phyloP scores from a whole-genome alignment of 2,113 vertebrate species.

The Glaucidium brasilianum region DNA sequence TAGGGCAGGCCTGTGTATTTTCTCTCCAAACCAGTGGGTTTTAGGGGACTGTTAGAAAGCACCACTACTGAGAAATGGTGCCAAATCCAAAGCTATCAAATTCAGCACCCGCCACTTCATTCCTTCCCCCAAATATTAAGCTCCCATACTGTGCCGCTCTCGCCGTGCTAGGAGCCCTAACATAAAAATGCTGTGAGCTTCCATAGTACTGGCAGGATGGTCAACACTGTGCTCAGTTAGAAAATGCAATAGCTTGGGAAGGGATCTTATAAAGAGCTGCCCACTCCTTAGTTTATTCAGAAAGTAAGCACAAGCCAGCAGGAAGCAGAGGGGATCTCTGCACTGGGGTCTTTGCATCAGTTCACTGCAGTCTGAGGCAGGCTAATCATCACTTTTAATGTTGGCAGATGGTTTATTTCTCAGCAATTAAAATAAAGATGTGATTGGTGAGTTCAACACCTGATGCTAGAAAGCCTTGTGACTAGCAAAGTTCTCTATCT shows the following conservation, averaged over 20 bases:
- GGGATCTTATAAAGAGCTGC: background rate
- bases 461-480: background rate
- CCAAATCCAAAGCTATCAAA: conserved; percentile 20
- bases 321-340: background rate
- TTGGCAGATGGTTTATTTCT: background rate
- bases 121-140: background rate
- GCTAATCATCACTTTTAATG: background rate
- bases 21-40: conserved; percentile 18
- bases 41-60: conserved; percentile 16
- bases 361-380: background rate
- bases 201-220: background rate
- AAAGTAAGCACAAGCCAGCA: background rate
- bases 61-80: background rate
- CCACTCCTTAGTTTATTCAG: background rate
- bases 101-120: conserved; percentile 2
- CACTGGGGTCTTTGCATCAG: fast-evolving
- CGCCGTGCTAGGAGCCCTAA: fast-evolving
- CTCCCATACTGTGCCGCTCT: background rate
- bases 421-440: background rate
- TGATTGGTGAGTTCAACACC: background rate
- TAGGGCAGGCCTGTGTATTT: background rate
- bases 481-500: background rate
- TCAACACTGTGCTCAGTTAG: background rate
- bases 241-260: background rate
- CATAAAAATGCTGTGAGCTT: background rate